These are phyloP conservation scores for Oreohelix idahoensis DNA, from an alignment of 1,140 invertebrate species.

Conservation along the genomic window DNA sequence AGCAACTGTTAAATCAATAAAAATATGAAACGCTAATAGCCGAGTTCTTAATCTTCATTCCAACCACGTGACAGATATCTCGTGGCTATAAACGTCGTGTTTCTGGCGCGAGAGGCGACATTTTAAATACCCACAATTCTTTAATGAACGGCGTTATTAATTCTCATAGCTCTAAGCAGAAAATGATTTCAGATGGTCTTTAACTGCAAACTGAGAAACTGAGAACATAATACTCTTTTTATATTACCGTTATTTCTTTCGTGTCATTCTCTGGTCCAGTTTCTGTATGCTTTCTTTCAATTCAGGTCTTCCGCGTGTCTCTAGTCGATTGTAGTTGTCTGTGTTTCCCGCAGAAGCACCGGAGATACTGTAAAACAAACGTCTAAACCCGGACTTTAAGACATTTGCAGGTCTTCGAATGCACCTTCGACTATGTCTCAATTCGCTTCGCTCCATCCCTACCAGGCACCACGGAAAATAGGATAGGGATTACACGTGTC, in stretches of 20 bases:
- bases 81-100: neutral
- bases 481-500: conserved; percentile 4
- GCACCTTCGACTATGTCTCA: neutral
- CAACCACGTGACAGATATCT: conserved; percentile 2
- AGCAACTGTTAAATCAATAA: too few relatives aligned
- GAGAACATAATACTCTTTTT: neutral
- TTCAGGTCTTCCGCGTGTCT: neutral
- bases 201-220: conserved; percentile 17
- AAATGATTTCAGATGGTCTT: neutral
- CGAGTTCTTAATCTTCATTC: neutral
- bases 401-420: conserved; percentile 4
- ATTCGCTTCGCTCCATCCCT: neutral
- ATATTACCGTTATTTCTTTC: neutral
- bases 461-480: neutral
- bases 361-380: neutral
- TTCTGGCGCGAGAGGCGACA: neutral
- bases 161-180: neutral
- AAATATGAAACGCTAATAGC: neutral
- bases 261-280: neutral
- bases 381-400: neutral
- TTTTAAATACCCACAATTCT: conserved; percentile 9
- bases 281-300: neutral
- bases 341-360: neutral
- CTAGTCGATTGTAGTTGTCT: neutral
- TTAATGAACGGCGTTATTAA: neutral